Percentiles rank a stretch among this genome's conserved stretches.
These are phyloP conservation scores for Characodon lateralis DNA, from an alignment of 2,797 vertebrate species.

Conservation along the genomic window DNA sequence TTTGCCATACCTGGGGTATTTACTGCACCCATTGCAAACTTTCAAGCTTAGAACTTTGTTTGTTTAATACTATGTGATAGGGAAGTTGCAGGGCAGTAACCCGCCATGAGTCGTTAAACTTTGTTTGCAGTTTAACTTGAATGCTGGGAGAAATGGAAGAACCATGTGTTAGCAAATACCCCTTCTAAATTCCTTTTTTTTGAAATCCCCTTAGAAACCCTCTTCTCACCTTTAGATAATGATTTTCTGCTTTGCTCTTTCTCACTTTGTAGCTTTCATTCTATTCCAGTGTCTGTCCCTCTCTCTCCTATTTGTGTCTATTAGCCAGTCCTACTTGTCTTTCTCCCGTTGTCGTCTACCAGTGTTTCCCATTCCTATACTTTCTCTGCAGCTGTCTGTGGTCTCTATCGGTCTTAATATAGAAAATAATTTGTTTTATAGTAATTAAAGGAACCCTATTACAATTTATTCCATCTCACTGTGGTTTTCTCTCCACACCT, in stretches of 20 bases:
- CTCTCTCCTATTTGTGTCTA: constrained; percentile 2
- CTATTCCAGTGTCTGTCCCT: constrained; percentile 8
- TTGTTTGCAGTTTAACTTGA: constrained; percentile 51
- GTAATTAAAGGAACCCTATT: constrained; percentile 22
- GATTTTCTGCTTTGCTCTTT: constrained; percentile 30
- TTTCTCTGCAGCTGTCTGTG: constrained; percentile 21
- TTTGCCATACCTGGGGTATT: constrained; percentile 38
- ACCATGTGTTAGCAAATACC: constrained; percentile 37
- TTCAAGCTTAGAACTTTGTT: constrained; percentile 53
- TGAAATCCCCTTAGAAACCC: constrained; percentile 51
- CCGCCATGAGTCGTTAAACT: constrained; percentile 54
- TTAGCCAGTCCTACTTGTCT: constrained; percentile 18
- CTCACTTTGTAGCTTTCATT: constrained; percentile 33
- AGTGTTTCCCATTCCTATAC: not conserved
- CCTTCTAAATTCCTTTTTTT: constrained; percentile 25
- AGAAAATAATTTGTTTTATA: not conserved
- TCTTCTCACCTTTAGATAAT: constrained; percentile 44
- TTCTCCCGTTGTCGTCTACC: not conserved
- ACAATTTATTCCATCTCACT: constrained; percentile 29
- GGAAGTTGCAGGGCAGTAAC: constrained; percentile 38
- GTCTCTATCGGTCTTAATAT: not conserved
- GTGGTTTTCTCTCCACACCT: constrained; percentile 55
- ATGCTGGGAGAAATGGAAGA: constrained; percentile 24
- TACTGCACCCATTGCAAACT: constrained; percentile 57
- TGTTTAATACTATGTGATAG: constrained; percentile 32